phyloP scores from a whole-genome alignment of 37 sponge, comb jelly and placozoan genomes.

The Halisarca cf. caerulea region DNA sequence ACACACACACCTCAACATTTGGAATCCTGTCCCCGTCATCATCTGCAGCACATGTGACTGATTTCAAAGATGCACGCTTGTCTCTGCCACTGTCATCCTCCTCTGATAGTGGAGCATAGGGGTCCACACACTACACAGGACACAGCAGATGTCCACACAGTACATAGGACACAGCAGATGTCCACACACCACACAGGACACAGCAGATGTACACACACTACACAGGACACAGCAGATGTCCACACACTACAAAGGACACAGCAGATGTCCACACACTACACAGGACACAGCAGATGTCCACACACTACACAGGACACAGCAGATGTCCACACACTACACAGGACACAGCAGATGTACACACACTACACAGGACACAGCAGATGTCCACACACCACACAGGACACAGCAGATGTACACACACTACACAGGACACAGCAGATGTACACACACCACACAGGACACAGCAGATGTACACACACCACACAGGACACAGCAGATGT shows the following conservation, averaged over 20 bases:
- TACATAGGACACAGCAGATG: too few relatives aligned
- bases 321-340: background rate
- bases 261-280: too few relatives aligned
- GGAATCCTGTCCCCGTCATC: slow-evolving; percentile 8
- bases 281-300: too few relatives aligned
- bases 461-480: background rate
- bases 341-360: too few relatives aligned
- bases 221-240: background rate
- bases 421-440: too few relatives aligned
- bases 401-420: too few relatives aligned
- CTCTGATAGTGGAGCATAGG: background rate
- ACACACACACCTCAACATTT: background rate
- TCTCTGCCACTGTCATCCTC: background rate
- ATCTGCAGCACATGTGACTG: slow-evolving; percentile 1
- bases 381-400: too few relatives aligned
- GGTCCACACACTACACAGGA: background rate
- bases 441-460: too few relatives aligned
- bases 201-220: background rate
- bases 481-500: background rate
- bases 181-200: too few relatives aligned
- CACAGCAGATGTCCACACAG: too few relatives aligned
- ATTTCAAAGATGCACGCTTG: background rate
- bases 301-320: too few relatives aligned
- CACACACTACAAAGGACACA: background rate
- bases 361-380: too few relatives aligned